A percentile compares a stretch with the other conserved stretches of the same genome.
Evolutionary conservation across 2,797 vertebrate species (phyloP).

Genomic region (Clarias fuscus): DNA sequence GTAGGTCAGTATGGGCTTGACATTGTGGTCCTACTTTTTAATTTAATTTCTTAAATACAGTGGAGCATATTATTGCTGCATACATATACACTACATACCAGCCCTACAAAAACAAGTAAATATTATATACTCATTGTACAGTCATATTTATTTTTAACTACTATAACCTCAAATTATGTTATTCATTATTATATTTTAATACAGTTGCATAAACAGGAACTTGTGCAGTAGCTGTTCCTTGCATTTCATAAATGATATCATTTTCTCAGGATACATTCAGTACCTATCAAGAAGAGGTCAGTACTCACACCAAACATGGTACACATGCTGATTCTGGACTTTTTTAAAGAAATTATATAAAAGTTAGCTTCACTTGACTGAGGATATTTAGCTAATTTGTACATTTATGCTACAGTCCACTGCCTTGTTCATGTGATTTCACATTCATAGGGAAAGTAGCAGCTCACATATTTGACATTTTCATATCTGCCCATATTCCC

Average conservation of each 20-base stretch:
- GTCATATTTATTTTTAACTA: background rate
- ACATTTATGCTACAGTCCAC: slow-evolving; percentile 31
- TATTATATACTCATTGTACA: background rate
- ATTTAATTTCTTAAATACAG: background rate
- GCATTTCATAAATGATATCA: background rate
- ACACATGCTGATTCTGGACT: slow-evolving; percentile 44
- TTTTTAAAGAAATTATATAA: slow-evolving; percentile 64
- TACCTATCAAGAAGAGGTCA: background rate
- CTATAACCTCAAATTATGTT: background rate
- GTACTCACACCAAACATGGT: slow-evolving; percentile 2
- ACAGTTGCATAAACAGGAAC: slow-evolving; percentile 16
- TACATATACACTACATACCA: background rate
- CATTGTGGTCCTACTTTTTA: background rate
- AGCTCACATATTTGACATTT: background rate
- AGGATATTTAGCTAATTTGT: slow-evolving; percentile 41
- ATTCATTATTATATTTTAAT: background rate
- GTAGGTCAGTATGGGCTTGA: background rate
- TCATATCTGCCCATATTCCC: background rate
- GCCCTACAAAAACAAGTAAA: background rate
- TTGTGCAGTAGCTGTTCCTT: background rate
- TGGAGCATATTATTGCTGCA: background rate
- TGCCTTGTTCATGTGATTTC: background rate
- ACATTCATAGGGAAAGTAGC: background rate
- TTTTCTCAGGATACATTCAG: background rate
- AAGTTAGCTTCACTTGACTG: slow-evolving; percentile 38